Evolutionary conservation across 2,888 invertebrate species (phyloP), one percentile per base, ranked within the genome.

Genomic region (Andrena trimmerana): DNA sequence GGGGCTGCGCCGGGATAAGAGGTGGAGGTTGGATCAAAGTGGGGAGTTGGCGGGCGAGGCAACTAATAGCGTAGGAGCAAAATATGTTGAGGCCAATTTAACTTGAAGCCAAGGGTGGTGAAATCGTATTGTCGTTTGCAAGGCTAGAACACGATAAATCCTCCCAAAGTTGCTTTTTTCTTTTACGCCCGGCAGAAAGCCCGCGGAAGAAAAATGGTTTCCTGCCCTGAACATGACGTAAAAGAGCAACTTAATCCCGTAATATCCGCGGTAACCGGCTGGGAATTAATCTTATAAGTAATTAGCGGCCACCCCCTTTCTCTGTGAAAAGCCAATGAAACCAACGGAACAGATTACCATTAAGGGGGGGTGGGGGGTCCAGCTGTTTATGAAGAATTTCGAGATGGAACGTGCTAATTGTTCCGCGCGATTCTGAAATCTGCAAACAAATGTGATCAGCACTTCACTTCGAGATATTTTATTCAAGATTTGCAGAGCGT

Each of bases 131-230:
- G 81, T 75, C 85, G 76, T 83, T 77, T 63, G 70, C 69, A 74
- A 76, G 54, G 20, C 60, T 24, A 50, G 63, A 60, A 73, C 76
- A 33, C 84, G 80, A 88, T 86, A 85, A 88, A 88, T 88, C 83
- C 77, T 24, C 36, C 20, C 66, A 27, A 13, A 24, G 27, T 62
- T 72, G 67, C 59, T 36, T 27, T 27, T 65, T 79, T 70, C 57
- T 36, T 29, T 62, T 29, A n/a, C 36, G 62, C 7, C 13, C 33
- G 29, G 13, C 33, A n/a, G 33, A 24, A 42, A 54, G 33, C 10
- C n/a, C 57, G 33, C 20, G 10, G 70, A 72, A 50, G 70, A 80
- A 76, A 85, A 82, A 79, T 84, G 81, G 66, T 33, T 73, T 69
- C 52, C 67, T 63, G 77, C 59, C 36, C 29, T 65, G 65, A 77